Evolutionary conservation across 2,888 invertebrate species (phyloP).

Genomic region (Amblyjoppa fuscipennis): DNA sequence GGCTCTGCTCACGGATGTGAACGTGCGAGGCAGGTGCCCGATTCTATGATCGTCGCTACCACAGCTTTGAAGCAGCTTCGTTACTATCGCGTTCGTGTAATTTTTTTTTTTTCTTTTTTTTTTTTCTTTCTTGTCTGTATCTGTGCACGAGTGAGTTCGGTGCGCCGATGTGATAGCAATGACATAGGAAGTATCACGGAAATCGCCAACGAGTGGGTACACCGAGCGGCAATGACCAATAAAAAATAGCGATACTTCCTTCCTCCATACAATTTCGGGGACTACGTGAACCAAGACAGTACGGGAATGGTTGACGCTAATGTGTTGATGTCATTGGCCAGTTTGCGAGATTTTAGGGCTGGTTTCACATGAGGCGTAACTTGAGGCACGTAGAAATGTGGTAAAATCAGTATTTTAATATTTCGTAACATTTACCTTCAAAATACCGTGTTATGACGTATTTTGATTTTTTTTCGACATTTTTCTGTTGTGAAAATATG

Average conservation of each 20-base stretch:
- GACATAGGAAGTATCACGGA: background rate
- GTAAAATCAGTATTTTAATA: too few relatives aligned
- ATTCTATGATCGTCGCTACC: slow-evolving; percentile 9
- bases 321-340: background rate
- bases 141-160: background rate
- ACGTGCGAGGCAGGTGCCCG: slow-evolving; percentile 25
- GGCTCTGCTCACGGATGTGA: slow-evolving; percentile 39
- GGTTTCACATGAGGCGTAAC: background rate
- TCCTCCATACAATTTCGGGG: background rate
- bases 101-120: background rate
- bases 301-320: background rate
- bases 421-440: too few relatives aligned
- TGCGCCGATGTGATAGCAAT: slow-evolving; percentile 8
- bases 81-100: background rate
- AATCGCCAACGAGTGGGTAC: slow-evolving; percentile 11
- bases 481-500: too few relatives aligned
- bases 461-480: too few relatives aligned
- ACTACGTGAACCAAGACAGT: background rate
- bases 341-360: background rate
- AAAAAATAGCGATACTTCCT: slow-evolving; percentile 3
- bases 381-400: too few relatives aligned
- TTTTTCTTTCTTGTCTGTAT: background rate
- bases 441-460: too few relatives aligned
- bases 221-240: background rate
- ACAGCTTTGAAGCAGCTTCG: slow-evolving; percentile 7